A percentile compares a stretch with the other conserved stretches of the same genome.
Conservation (phyloP, 37 sponge, comb jelly and placozoan genomes). For the Oopsacas minuta region DNA sequence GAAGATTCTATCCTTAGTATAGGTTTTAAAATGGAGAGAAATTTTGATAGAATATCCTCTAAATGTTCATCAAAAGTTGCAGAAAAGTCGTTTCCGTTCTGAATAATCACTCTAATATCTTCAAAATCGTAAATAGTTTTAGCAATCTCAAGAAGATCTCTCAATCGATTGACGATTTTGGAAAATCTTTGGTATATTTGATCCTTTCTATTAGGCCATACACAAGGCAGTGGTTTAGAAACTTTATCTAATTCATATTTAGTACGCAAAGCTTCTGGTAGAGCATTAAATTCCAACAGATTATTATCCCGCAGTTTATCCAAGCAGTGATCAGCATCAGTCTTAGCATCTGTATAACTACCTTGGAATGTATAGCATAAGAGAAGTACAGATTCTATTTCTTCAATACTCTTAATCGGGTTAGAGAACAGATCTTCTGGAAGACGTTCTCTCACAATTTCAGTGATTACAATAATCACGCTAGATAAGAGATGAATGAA, state of each 20-base stretch:
- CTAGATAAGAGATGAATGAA: background rate
- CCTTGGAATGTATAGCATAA: constrained; percentile 14
- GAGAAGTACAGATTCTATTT: background rate
- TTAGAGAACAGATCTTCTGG: background rate
- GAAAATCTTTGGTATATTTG: background rate
- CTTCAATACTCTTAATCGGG: background rate
- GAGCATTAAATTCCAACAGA: background rate
- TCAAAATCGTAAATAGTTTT: constrained; percentile 5
- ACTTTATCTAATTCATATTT: constrained; percentile 10
- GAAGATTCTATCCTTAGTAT: background rate
- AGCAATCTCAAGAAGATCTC: background rate
- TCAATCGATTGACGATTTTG: constrained; percentile 1
- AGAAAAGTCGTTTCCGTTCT: background rate
- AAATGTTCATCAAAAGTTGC: background rate
- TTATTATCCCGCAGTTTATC: background rate
- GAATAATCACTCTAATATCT: background rate
- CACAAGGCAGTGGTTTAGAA: background rate
- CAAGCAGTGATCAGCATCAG: background rate
- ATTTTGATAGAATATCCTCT: background rate
- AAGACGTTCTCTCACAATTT: background rate
- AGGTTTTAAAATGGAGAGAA: background rate
- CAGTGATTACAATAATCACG: background rate
- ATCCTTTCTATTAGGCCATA: background rate
- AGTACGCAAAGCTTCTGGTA: constrained; percentile 15
- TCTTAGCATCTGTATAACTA: background rate